Evolutionary conservation across 2,888 invertebrate genomes (phyloP).

Genomic region (Herminia tarsipennalis): DNA sequence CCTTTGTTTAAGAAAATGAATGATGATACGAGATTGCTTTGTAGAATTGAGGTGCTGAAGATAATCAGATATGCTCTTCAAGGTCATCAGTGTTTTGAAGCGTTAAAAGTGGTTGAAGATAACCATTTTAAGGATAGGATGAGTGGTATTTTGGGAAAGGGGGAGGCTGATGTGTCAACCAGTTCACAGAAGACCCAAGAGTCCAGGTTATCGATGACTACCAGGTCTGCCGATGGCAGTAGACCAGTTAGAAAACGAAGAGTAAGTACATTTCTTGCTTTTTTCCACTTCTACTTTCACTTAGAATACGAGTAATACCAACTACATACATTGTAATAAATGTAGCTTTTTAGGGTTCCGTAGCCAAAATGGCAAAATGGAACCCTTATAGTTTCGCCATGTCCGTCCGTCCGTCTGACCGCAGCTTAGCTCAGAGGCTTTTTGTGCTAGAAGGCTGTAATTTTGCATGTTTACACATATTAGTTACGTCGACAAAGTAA

Average conservation of each 20-base stretch:
- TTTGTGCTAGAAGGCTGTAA: too few relatives aligned
- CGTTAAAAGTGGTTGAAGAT: slow-evolving; percentile 64
- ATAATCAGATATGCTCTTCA: slow-evolving; percentile 74
- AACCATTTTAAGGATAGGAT: slow-evolving; percentile 62
- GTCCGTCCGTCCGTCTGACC: too few relatives aligned
- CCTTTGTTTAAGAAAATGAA: slow-evolving; percentile 79
- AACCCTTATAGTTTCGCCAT: too few relatives aligned
- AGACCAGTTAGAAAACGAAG: slow-evolving; percentile 71
- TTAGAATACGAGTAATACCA: too few relatives aligned
- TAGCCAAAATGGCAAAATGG: too few relatives aligned
- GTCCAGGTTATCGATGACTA: slow-evolving; percentile 72
- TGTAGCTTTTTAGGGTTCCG: too few relatives aligned
- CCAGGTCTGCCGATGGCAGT: slow-evolving; percentile 75
- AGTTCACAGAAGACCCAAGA: slow-evolving; percentile 43
- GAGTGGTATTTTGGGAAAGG: slow-evolving; percentile 58
- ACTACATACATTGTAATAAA: too few relatives aligned
- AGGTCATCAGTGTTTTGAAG: slow-evolving; percentile 73
- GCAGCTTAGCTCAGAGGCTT: too few relatives aligned
- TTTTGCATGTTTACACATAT: too few relatives aligned
- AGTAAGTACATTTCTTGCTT: too few relatives aligned
- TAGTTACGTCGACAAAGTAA: too few relatives aligned
- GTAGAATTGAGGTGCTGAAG: slow-evolving; percentile 75
- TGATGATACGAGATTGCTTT: slow-evolving; percentile 72
- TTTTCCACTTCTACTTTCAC: too few relatives aligned
- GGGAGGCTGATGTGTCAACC: slow-evolving; percentile 48